Percentiles rank a stretch among this genome's conserved stretches.
Evolutionary conservation across 2,888 invertebrate genomes (phyloP).

Genomic region (Tachystola acroxantha): DNA sequence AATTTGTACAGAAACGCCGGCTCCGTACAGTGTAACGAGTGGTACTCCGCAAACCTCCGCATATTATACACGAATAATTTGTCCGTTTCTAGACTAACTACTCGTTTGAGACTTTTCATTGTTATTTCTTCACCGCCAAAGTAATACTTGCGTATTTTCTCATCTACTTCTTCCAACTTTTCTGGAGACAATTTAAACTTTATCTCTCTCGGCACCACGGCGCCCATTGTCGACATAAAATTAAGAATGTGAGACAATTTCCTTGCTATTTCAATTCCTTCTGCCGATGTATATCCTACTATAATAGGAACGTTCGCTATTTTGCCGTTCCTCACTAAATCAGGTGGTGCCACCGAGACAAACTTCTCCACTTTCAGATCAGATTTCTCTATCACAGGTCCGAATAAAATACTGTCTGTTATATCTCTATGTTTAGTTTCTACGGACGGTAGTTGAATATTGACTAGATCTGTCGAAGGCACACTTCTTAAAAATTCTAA

Average conservation of each 20-base stretch:
- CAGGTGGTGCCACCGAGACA: constrained; percentile 40
- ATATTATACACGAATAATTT: constrained; percentile 55
- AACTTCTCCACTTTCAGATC: constrained; percentile 45
- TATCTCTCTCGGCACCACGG: constrained; percentile 60
- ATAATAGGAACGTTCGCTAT: constrained; percentile 56
- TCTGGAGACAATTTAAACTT: constrained; percentile 45
- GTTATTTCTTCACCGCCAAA: constrained; percentile 43
- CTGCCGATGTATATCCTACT: constrained; percentile 61
- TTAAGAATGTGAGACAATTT: constrained; percentile 33
- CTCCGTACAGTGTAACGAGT: constrained; percentile 25
- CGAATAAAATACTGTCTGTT: constrained; percentile 52
- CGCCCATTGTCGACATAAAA: constrained; percentile 36
- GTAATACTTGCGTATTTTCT: constrained; percentile 51
- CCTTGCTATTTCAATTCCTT: constrained; percentile 63
- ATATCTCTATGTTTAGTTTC: constrained; percentile 40
- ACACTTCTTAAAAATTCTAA: constrained; percentile 45
- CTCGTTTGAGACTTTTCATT: constrained; percentile 38
- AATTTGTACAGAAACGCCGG: constrained; percentile 60
- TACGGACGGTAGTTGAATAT: constrained; percentile 48
- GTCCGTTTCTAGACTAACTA: constrained; percentile 50
- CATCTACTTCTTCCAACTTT: constrained; percentile 34
- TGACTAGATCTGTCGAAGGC: constrained; percentile 47
- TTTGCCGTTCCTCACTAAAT: constrained; percentile 40
- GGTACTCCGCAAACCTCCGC: constrained; percentile 50
- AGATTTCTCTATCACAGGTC: constrained; percentile 61